Evolutionary conservation across 2,888 invertebrate species (phyloP).

Genomic region (Cataglyphis albicans): DNA sequence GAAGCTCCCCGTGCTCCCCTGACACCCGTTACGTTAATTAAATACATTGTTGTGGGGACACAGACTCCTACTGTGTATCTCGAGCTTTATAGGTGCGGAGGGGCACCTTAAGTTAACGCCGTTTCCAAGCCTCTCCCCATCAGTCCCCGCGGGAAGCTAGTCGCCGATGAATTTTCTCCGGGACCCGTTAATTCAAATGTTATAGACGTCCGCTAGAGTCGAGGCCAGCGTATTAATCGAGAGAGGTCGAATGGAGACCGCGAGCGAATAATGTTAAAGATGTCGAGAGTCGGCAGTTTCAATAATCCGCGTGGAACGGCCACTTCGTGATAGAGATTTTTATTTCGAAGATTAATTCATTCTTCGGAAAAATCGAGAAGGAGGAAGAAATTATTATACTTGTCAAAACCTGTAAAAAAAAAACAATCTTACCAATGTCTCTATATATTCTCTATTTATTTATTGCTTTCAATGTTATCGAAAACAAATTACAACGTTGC

Average conservation of each 20-base stretch:
- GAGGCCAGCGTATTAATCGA: constrained; percentile 44
- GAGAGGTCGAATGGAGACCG: constrained; percentile 28
- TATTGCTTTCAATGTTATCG: background rate
- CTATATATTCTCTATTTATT: background rate
- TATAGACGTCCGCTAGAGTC: constrained; percentile 44
- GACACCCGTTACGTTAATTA: constrained; percentile 86
- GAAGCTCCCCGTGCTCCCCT: constrained; percentile 80
- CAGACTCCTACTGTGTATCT: constrained; percentile 81
- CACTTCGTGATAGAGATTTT: background rate
- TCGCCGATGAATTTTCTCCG: constrained; percentile 50
- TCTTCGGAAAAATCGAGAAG: background rate
- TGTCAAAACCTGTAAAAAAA: background rate
- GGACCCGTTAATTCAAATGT: constrained; percentile 55
- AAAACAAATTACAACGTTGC: no score
- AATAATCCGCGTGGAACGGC: background rate
- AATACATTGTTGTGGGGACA: constrained; percentile 86
- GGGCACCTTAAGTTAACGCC: constrained; percentile 78
- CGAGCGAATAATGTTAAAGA: background rate
- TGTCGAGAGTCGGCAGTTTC: constrained; percentile 11
- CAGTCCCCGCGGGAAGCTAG: constrained; percentile 34
- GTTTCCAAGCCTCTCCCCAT: constrained; percentile 34
- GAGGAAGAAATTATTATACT: background rate
- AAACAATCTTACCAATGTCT: background rate
- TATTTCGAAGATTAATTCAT: background rate
- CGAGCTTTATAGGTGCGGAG: constrained; percentile 84